Evolutionary conservation across 2,888 invertebrate genomes (phyloP), one percentile per base, ranked within the genome.

Genomic region (Magallana nippona): DNA sequence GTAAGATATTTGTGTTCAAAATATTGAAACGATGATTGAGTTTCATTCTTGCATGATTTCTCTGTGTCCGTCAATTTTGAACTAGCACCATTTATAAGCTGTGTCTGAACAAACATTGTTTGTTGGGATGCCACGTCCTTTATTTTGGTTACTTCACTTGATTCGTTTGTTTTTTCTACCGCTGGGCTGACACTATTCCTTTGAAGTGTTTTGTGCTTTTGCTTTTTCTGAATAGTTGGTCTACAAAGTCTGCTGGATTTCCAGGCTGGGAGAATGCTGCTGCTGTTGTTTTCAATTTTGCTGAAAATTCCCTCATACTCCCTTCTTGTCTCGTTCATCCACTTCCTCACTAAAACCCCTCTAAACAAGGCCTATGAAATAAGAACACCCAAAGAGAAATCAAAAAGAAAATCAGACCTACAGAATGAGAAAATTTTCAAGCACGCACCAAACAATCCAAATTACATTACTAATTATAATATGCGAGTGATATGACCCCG

Each of bases 281-380:
- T 44, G 44, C 80, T 60, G 55, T 86, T 86, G 58, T 57, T 80
- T 78, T 90, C 89, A 17, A 90, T 57, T 32, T 88, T 88, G 32
- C 63, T 55, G n/a, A 88, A 81, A 19, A 88, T 77, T 1, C 79
- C 80, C 17, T 84, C 83, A 86, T 86, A 91, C 32, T 85, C 77
- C 17, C 87, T 78, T 84, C 83, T 84, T 1, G 88, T 84, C 82
- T 85, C 84, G 77, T 81, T 62, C 22, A 91, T 85, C 84, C 87
- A 86, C 81, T 89, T 89, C 78, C 91, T 85, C 0, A 88, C 87
- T 13, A 89, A 81, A 22, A 81, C 32, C 27, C 90, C 91, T 77
- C 89, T 86, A 19, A 90, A 58, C 10, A 83, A 79, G 10, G 90
- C 88, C 91, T 91, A 62, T 1, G 89, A 15, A 63, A 78, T 62